Evolutionary conservation across 2,797 vertebrate species (phyloP), one percentile per base, ranked within the genome.

Genomic region (Gobionotothen gibberifrons): DNA sequence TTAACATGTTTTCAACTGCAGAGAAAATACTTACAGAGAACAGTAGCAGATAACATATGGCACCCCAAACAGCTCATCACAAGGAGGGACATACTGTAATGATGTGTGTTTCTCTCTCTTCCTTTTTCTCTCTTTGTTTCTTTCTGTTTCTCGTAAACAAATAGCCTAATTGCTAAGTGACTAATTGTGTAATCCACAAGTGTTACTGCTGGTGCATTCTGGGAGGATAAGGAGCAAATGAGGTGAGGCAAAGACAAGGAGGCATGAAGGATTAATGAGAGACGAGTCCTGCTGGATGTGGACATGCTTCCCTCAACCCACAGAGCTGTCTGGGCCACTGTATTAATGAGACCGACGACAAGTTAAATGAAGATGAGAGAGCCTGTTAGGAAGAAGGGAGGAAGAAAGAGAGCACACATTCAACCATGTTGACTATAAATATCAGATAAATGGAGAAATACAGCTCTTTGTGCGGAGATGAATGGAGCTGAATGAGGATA

Each of bases 221-320:
- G 59, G 71, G 78, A 87, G 89, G 81, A 85, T 9, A 86, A 87
- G 85, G 81, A 87, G 87, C 78, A 87, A 81, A 74, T 90, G 90
- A 92, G 93, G 79, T 93, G 92, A 90, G 85, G 92, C 92, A 89
- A 89, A 93, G 83, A 90, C 92, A 94, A 77, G 82, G 65, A 89
- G 66, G 85, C 77, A 93, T 95, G 87, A 93, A 95, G 94, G 94
- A 95, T 95, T 93, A 94, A 95, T 89, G 85, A 58, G 70, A 76
- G 76, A 78, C 48, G 56, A 85, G 81, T 92, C 87, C 84, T 82
- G 69, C 62, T 86, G 68, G 87, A 90, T 85, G 46, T 88, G 86
- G 74, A 90, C 85, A 86, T 93, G 87, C 74, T 88, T 81, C 84
- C 79, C 68, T 79, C 85, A 84, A 79, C 85, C 85, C 85, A 76